Evolutionary conservation across 2,797 vertebrate species (phyloP).

Genomic region (Esox masquinongy): DNA sequence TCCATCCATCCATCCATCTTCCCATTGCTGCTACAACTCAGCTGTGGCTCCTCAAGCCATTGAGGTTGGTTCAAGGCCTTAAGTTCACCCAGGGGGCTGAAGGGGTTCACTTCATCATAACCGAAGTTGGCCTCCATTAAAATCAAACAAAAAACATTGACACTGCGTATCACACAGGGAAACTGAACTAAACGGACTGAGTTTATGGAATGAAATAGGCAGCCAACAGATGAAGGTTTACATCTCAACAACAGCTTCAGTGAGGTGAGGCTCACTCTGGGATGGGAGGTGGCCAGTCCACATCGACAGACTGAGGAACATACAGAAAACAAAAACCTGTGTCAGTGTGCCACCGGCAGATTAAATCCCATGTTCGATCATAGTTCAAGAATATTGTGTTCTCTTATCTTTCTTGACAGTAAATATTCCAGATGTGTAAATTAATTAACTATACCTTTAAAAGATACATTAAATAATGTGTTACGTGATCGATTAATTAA

Average conservation of each 20-base stretch:
- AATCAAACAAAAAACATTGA: background rate
- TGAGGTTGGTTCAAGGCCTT: background rate
- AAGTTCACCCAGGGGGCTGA: background rate
- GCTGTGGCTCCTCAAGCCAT: background rate
- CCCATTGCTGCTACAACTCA: background rate
- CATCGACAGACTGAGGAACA: constrained; percentile 87
- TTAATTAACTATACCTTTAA: background rate
- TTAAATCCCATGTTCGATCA: background rate
- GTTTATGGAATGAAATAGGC: background rate
- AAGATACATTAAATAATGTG: no score
- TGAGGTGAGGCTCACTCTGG: constrained; percentile 69
- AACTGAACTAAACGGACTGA: background rate
- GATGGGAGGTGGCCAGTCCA: constrained; percentile 92
- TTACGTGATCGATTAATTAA: background rate
- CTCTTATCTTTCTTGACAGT: background rate
- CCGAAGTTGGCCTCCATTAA: background rate
- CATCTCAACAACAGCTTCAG: background rate
- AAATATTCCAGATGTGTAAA: background rate
- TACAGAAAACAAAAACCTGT: background rate
- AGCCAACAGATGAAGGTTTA: background rate
- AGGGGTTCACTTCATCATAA: background rate
- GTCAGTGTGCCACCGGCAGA: background rate
- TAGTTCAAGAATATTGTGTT: background rate
- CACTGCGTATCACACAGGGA: background rate
- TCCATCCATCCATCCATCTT: background rate